Evolutionary conservation across 1,140 invertebrate species (phyloP).

Genomic region (Hydropsyche tenuis): DNA sequence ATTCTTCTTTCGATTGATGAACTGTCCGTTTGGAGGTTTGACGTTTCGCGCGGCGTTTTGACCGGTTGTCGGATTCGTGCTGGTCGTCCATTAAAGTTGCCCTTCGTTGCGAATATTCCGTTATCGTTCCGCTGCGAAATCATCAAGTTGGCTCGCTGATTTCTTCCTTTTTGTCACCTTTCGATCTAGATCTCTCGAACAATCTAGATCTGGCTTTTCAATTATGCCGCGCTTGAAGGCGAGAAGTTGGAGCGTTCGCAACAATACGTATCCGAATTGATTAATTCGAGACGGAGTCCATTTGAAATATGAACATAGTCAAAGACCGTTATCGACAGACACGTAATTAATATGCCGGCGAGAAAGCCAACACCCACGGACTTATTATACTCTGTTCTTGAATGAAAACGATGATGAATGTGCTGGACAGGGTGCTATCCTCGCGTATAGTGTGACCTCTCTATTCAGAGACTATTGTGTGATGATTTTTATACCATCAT

Average conservation of each 20-base stretch:
- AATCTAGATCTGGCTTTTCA: not conserved
- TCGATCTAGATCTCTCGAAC: conserved; percentile 20
- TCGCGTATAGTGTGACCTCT: not conserved
- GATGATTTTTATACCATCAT: no score
- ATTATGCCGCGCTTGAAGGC: not conserved
- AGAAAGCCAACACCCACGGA: conserved; percentile 20
- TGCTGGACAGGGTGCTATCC: not conserved
- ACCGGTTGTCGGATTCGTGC: conserved; percentile 26
- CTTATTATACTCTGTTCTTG: conserved; percentile 5
- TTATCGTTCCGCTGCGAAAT: conserved; percentile 10
- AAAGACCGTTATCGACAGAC: conserved; percentile 21
- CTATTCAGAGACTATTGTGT: not conserved
- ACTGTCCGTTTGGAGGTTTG: no score
- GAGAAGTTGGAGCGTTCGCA: not conserved
- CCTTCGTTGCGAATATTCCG: conserved; percentile 7
- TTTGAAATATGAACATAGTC: conserved; percentile 17
- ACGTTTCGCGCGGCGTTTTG: not conserved
- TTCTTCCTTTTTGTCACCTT: conserved; percentile 27
- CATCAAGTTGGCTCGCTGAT: not conserved
- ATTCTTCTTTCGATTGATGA: no score
- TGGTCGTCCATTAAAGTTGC: conserved; percentile 8
- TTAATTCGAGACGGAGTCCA: conserved; percentile 2
- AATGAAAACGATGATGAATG: conserved; percentile 21
- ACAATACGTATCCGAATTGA: not conserved
- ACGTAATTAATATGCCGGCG: conserved; percentile 9